Evolutionary conservation across 2,797 vertebrate genomes (phyloP).

Genomic region (Tarsius wallacei): DNA sequence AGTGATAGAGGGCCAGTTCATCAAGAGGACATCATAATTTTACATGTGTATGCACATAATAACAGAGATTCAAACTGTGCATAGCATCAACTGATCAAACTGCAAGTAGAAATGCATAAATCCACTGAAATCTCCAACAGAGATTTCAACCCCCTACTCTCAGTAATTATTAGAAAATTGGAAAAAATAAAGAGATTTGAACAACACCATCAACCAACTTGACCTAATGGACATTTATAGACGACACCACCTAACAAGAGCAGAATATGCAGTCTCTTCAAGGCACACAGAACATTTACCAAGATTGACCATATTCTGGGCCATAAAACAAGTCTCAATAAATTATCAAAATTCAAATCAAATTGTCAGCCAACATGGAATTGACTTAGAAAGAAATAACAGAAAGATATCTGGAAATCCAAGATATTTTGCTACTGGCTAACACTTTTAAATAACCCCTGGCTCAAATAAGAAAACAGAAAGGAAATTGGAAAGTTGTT

Average conservation of each 20-base stretch:
- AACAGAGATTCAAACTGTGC: too few relatives aligned
- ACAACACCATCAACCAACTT: neutral
- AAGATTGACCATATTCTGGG: neutral
- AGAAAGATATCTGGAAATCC: neutral
- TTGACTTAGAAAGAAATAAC: neutral
- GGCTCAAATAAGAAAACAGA: neutral
- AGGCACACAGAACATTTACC: neutral
- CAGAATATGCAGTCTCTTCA: neutral
- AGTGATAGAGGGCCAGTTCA: too few relatives aligned
- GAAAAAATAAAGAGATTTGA: rapidly evolving
- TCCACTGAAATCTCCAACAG: neutral
- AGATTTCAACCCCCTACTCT: neutral
- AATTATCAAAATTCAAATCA: neutral
- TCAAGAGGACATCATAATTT: too few relatives aligned
- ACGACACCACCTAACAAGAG: neutral
- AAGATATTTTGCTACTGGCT: neutral
- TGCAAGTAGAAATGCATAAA: neutral
- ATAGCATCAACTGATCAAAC: too few relatives aligned
- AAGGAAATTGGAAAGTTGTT: neutral
- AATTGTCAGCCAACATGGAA: neutral
- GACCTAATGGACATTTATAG: rapidly evolving
- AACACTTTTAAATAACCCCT: neutral
- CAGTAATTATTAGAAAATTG: neutral
- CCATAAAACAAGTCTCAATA: neutral
- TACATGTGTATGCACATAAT: neutral